A percentile compares a stretch with the other conserved stretches of the same genome.
These are phyloP conservation scores for Megathymus violae DNA, from an alignment of 1,140 invertebrate genomes.

Conservation along the genomic window DNA sequence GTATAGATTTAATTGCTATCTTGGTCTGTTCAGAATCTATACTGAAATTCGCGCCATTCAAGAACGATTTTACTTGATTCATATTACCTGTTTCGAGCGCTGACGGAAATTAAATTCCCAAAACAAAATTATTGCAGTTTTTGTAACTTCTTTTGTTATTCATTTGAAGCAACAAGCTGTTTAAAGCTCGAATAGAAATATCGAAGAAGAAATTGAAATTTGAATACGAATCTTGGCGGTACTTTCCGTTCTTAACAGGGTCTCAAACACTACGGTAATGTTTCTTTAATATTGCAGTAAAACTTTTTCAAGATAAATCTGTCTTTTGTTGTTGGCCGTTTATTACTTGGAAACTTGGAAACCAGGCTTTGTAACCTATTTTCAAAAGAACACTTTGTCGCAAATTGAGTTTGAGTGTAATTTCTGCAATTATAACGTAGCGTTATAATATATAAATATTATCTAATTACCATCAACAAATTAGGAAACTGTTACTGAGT, in stretches of 20 bases:
- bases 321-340: constrained; percentile 55
- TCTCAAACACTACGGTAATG: constrained; percentile 51
- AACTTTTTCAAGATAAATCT: constrained; percentile 63
- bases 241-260: constrained; percentile 14
- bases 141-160: constrained; percentile 70
- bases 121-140: constrained; percentile 74
- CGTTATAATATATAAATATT: constrained; percentile 2
- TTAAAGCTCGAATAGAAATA: constrained; percentile 37
- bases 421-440: constrained; percentile 7
- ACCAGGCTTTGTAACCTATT: constrained; percentile 50
- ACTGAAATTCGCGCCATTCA: constrained; percentile 58
- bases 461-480: background rate
- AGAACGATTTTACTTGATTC: constrained; percentile 65
- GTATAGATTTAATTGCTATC: constrained; percentile 44
- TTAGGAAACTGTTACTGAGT: background rate
- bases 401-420: constrained; percentile 31
- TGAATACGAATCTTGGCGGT: constrained; percentile 5
- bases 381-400: constrained; percentile 38
- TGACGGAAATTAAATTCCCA: constrained; percentile 69
- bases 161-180: constrained; percentile 69
- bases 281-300: constrained; percentile 52
- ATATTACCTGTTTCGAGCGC: constrained; percentile 58
- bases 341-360: constrained; percentile 51
- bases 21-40: constrained; percentile 50
- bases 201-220: constrained; percentile 35